Conservation (phyloP, 30 jellyfish, hydroid and myxozoan genomes). For the Nemopilema nomurai region DNA sequence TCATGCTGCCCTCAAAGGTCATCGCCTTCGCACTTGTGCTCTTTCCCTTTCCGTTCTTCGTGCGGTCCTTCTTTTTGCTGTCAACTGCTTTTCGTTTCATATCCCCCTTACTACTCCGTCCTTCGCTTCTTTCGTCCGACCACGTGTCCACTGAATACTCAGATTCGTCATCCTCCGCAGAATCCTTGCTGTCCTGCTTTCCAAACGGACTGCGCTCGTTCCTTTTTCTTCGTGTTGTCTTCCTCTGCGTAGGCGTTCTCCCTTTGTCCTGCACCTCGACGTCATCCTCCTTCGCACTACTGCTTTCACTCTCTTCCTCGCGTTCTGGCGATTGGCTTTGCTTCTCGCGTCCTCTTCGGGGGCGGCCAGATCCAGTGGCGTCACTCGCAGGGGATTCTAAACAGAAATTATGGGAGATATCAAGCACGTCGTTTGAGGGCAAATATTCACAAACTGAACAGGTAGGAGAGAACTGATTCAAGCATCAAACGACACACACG, state of each 20-base stretch:
- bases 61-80: constrained; percentile 13
- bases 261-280: constrained; percentile 40
- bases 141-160: constrained; percentile 49
- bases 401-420: not conserved
- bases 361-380: constrained; percentile 35
- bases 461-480: too few relatives aligned
- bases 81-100: constrained; percentile 25
- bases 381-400: constrained; percentile 64
- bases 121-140: constrained; percentile 28
- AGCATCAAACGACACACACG: not conserved
- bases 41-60: constrained; percentile 15
- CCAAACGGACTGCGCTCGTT: constrained; percentile 47
- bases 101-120: constrained; percentile 1
- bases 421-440: not conserved
- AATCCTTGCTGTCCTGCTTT: constrained; percentile 58
- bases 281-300: constrained; percentile 81
- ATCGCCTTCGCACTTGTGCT: constrained; percentile 3
- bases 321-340: constrained; percentile 58
- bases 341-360: constrained; percentile 42
- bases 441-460: not conserved
- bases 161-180: constrained; percentile 65
- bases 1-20: not conserved
- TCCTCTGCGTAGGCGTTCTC: constrained; percentile 63
- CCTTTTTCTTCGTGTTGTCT: constrained; percentile 45
- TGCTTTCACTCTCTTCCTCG: constrained; percentile 65